Base-by-base conservation (phyloP, 2,113 vertebrate genomes). In the Hypomesus transpacificus region DNA sequence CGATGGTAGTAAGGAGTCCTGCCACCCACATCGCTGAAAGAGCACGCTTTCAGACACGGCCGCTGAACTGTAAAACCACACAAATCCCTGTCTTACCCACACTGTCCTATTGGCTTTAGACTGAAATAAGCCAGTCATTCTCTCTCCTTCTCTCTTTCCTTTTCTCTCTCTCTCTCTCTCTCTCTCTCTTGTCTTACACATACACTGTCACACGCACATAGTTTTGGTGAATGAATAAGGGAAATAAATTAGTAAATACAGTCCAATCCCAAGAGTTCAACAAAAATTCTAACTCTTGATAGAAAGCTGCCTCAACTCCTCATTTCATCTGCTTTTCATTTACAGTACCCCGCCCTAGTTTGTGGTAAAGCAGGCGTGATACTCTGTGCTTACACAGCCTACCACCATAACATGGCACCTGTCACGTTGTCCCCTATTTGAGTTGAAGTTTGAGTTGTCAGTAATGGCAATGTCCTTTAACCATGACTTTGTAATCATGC, bases 11-110 rank as follows among this genome's bases (percentile, higher is more conserved):
- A 94, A 92, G 14, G 22, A 65, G 39, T 93, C 89, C 90, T 93
- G 93, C 97, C 97, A 98, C 97, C 96, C 97, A 98, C 95, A 94
- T 95, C 92, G 96, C 94, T 94, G 93, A 95, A 93, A 94, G 94
- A 92, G 92, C 89, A 86, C 53, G 93, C 93, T 95, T 94, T 96
- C 93, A 95, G 94, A 94, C 94, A 93, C 94, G 95, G 92, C 94
- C 93, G 94, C 91, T 92, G 92, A 94, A 94, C 94, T 96, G 94
- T 95, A 95, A 96, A 96, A 95, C 94, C 94, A 91, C 94, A 93
- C 91, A 88, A 95, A 94, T 92, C 95, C 94, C 93, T 91, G 93
- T 93, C 92, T 90, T 95, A 93, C 93, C 93, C 92, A 92, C 93
- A 95, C 94, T 96, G 95, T 96, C 94, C 93, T 91, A 89, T 92